phyloP scores from a whole-genome alignment of 1,140 invertebrate genomes.

The Phthorimaea operculella region DNA sequence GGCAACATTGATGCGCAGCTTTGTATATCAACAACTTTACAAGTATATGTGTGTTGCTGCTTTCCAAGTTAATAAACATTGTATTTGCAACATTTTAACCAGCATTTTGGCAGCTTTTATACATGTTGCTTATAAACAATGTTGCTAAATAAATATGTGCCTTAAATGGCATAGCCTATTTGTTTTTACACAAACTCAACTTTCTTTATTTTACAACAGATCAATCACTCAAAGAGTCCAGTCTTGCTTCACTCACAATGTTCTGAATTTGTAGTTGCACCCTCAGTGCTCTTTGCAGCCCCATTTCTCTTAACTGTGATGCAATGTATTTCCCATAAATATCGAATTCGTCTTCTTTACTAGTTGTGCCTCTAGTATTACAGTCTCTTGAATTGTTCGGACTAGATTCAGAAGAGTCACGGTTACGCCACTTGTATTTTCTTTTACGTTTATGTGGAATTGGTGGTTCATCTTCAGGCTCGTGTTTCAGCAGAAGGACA shows the following conservation, averaged over 20 bases:
- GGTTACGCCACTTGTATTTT: conserved; percentile 26
- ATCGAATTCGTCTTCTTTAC: conserved; percentile 53
- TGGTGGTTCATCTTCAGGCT: conserved; percentile 18
- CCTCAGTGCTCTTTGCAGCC: conserved; percentile 37
- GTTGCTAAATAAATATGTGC: no score
- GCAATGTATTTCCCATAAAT: conserved; percentile 54
- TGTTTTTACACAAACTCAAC: no score
- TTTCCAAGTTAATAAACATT: no score
- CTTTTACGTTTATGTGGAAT: conserved; percentile 20
- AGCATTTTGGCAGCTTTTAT: no score
- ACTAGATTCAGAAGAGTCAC: conserved; percentile 7
- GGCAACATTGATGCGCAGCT: no score
- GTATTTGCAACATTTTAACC: no score
- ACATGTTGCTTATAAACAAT: no score
- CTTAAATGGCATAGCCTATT: no score
- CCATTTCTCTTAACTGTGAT: conserved; percentile 44
- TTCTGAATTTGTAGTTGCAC: conserved; percentile 48
- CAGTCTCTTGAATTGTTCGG: conserved; percentile 20
- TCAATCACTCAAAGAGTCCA: conserved; percentile 10
- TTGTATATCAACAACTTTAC: no score
- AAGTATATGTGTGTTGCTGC: no score
- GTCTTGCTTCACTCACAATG: conserved; percentile 42
- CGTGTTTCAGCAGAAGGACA: conserved; percentile 24
- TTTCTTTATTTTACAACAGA: no score
- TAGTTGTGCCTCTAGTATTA: conserved; percentile 14